Base-by-base conservation (phyloP, 2,888 invertebrate species). In the Saturnia pavonia region DNA sequence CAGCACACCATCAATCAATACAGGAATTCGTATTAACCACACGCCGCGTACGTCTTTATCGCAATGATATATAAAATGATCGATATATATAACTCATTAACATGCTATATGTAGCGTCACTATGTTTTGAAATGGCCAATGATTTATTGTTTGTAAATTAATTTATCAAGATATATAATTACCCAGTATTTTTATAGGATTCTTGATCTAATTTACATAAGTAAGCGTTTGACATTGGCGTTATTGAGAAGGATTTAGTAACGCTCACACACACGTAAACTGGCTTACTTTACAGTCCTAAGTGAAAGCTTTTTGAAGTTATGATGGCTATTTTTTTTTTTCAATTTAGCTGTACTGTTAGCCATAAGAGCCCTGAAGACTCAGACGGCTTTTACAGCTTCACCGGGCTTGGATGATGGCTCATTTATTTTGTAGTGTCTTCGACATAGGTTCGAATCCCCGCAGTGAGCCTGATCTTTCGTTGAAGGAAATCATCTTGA, bases 61-160 rank as follows among this genome's bases (percentile, higher is more conserved):
- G 83, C 82, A 86, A 85, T 85, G 80, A 82, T 77, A 80, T 86
- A 84, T 79, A 80, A 73, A 79, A 77, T 76, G 73, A 74, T 82
- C 75, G 80, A 77, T 77, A 85, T 84, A 79, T 82, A 75, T 79
- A 86, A 84, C 87, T 90, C 88, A 90, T 91, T 91, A 88, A 83
- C 87, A 88, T 88, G 82, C 79, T 80, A 80, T 80, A 84, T 78
- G 74, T 72, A 76, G 75, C 72, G 42, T 70, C 71, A 71, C 70
- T 66, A 68, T 69, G 67, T 71, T 71, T 71, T 68, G 71, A 69
- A 71, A 71, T 42, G 45, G 19, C 63, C 25, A 42, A 65, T 71
- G 71, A 71, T 71, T 68, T 68, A 71, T 71, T 71, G 51, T 71
- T 65, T 68, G 68, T 71, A 34, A 71, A 68, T 71, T 71, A 70